Base-by-base conservation (phyloP, 2,888 invertebrate genomes). In the Dryococelus australis region DNA sequence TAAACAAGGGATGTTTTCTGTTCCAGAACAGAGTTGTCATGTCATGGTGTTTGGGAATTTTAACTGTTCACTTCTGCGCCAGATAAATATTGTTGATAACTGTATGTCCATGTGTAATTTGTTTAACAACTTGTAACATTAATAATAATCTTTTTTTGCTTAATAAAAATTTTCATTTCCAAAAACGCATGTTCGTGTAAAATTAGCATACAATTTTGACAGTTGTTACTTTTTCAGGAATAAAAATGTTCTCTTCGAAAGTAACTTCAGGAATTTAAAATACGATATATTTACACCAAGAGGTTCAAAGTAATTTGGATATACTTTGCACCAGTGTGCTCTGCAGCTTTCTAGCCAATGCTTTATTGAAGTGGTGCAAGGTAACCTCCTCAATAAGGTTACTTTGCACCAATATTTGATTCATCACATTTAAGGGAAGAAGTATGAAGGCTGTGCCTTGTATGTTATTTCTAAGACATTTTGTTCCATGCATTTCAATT, bases 1-100 rank as follows among this genome's bases (percentile, higher is more conserved):
- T 65, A 65, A 65, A 65, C 65, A 1, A 16, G n/a, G 65, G 8
- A 24, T 65, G 0, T 65, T 24, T 24, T 65, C 65, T 65, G 65
- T 65, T 65, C 65, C 65, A 65, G 65, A 65, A 65, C 65, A 12
- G 65, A 65, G 65, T 65, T 65, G n/a, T n/a, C n/a, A n/a, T n/a
- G n/a, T n/a, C n/a, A n/a, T 65, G n/a, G n/a, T 35, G 35, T 35
- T 35, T 35, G 35, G 35, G 35, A 35, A 3, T 35, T 35, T 35
- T 35, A 35, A 35, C 4, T 35, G 35, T 35, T 35, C 35, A 1
- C 35, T 3, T 35, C 35, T 3, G 35, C 4, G 1, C 35, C 35
- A 3, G 35, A 35, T 35, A 35, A 35, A 35, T 35, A 35, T 35
- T 35, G 35, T 35, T 4, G 35, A 35, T 35, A 35, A 35, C 35